phyloP scores from a whole-genome alignment of 2,888 invertebrate genomes.

The Torymus tubicola region DNA sequence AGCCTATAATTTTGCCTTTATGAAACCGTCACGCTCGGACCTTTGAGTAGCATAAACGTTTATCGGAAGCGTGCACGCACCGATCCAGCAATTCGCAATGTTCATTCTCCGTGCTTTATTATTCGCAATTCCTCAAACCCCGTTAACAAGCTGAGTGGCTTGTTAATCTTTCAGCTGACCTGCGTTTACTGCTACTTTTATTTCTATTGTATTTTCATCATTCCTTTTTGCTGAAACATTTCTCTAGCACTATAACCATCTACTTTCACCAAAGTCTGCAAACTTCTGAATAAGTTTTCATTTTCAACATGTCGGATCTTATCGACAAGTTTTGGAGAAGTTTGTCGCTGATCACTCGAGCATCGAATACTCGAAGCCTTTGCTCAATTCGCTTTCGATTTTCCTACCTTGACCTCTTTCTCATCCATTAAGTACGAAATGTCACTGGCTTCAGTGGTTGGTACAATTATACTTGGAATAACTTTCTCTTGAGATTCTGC shows the following conservation, averaged over 20 bases:
- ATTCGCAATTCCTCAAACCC: constrained; percentile 41
- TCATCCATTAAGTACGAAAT: neutral
- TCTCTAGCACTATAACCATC: neutral
- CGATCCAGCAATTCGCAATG: constrained; percentile 23
- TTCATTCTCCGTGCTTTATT: constrained; percentile 30
- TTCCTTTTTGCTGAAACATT: neutral
- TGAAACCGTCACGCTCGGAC: constrained; percentile 65
- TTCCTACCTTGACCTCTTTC: constrained; percentile 42
- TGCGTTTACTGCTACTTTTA: neutral
- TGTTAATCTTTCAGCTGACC: constrained; percentile 18
- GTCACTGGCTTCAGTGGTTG: neutral
- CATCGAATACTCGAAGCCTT: neutral
- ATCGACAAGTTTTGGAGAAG: constrained; percentile 24
- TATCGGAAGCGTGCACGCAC: constrained; percentile 37
- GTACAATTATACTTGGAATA: no score
- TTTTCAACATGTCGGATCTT: constrained; percentile 32
- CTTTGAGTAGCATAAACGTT: constrained; percentile 59
- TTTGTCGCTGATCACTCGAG: constrained; percentile 21
- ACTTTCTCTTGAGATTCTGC: no score
- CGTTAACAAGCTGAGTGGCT: constrained; percentile 29
- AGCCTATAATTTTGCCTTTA: constrained; percentile 67
- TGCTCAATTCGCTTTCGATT: constrained; percentile 36
- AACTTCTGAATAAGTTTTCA: constrained; percentile 25
- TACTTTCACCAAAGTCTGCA: neutral
- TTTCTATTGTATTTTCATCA: neutral